phyloP scores from a whole-genome alignment of 2,113 vertebrate genomes.

The Porphyrio hochstetteri region DNA sequence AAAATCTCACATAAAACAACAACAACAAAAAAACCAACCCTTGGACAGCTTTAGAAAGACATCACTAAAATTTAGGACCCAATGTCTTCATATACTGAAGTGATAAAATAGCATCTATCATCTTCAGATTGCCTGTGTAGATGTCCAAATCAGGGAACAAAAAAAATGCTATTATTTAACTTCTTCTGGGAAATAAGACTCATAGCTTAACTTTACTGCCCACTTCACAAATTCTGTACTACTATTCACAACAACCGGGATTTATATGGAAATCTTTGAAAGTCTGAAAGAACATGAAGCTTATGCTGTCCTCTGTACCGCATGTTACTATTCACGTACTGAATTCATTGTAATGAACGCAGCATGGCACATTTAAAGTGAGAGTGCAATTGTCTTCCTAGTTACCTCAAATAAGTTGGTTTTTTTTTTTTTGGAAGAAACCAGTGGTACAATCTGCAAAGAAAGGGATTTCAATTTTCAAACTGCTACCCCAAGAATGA shows the following conservation, averaged over 20 bases:
- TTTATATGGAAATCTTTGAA: neutral
- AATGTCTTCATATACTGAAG: neutral
- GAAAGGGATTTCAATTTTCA: neutral
- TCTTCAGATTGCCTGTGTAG: neutral
- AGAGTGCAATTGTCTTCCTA: neutral
- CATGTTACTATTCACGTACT: neutral
- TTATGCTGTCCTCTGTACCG: neutral
- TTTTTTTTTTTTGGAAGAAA: neutral
- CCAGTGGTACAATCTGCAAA: neutral
- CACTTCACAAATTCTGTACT: neutral
- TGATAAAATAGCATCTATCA: neutral
- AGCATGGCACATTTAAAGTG: neutral
- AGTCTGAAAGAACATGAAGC: neutral
- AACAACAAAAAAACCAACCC: too few relatives aligned
- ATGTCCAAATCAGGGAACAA: neutral
- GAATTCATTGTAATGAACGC: neutral
- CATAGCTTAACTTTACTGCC: neutral
- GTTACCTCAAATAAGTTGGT: neutral
- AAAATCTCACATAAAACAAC: too few relatives aligned
- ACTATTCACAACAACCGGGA: neutral
- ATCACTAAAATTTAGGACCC: neutral
- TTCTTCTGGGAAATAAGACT: neutral
- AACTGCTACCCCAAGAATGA: neutral
- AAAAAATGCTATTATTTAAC: neutral
- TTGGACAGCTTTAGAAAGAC: neutral